Base-by-base conservation (phyloP, 2,888 invertebrate species). In the Sinodicranocentrus sp. region DNA sequence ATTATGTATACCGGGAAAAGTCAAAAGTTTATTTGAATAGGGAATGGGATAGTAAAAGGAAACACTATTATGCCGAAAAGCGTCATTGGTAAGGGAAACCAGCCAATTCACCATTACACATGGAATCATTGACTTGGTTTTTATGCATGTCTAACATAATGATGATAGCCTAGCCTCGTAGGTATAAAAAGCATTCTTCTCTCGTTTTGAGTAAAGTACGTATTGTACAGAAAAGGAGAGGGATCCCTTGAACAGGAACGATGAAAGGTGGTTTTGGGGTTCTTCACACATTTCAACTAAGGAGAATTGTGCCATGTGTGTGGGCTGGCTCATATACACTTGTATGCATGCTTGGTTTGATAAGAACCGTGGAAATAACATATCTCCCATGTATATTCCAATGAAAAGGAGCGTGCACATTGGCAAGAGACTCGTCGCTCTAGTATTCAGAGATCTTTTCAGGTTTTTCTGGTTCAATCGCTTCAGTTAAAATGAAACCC, bases 391-490 rank as follows among this genome's bases (percentile, higher is more conserved):
- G 25, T 52, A 54, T 21, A 63, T 63, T 65, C 33, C 65, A 23
- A 63, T 65, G 63, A 75, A 75, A 65, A 44, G 65, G 33, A 76
- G 54, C 26, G 43, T 65, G 59, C 13, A 61, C 61, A 28, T 28
- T 61, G 61, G 26, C 28, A 25, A 13, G 10, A 76, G 57, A 25
- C 67, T 43, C 67, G 21, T 52, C 23, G 33, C 33, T 33, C 63
- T 63, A 61, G 23, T 73, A 73, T 73, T 73, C 39, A 73, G 65
- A 75, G 75, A 75, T 76, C 67, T 82, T 75, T 75, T 39, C 61
- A 67, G 82, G 59, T 75, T 80, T n/a, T 82, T 82, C 75, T 82
- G 75, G 75, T 75, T 82, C 75, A 82, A 82, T 82, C 52, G 75
- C 67, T 76, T 48, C 5, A 57, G 76, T 52, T 57, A 23, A 76